A percentile compares a stretch with the other conserved stretches of the same genome.
Evolutionary conservation across 2,113 vertebrate species (phyloP).

Genomic region (Felis chaus): DNA sequence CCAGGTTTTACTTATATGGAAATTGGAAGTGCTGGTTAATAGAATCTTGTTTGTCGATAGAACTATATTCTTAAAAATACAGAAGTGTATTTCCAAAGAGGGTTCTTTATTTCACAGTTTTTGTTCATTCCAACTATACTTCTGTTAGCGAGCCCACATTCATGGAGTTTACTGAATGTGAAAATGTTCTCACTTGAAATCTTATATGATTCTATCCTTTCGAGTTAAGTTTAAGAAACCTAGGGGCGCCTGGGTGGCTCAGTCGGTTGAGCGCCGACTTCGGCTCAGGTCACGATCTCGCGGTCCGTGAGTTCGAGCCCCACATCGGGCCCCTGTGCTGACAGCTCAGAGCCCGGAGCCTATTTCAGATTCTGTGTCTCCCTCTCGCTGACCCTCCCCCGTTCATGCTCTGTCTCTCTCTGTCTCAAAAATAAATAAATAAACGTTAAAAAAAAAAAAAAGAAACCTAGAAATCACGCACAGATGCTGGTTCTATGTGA

Average conservation of each 20-base stretch:
- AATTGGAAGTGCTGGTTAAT: not conserved
- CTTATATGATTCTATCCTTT: not conserved
- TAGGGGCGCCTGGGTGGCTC: no score
- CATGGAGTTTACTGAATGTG: not conserved
- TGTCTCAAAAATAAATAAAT: no score
- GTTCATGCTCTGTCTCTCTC: no score
- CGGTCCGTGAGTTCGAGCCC: no score
- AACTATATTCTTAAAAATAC: not conserved
- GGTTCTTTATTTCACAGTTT: not conserved
- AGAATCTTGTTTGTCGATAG: not conserved
- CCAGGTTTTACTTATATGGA: not conserved
- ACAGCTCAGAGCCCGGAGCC: no score
- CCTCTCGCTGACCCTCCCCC: no score
- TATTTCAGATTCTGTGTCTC: no score
- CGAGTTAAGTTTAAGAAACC: not conserved
- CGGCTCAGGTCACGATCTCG: no score
- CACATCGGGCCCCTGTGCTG: no score
- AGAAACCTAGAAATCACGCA: not conserved
- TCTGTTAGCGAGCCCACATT: not conserved
- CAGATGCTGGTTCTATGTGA: not conserved
- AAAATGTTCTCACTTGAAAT: not conserved
- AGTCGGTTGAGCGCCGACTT: no score
- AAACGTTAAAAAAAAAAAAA: no score
- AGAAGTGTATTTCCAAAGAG: not conserved
- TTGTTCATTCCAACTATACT: not conserved